Base-by-base conservation (phyloP, 2,797 vertebrate genomes). In the Diglossa cyanea region DNA sequence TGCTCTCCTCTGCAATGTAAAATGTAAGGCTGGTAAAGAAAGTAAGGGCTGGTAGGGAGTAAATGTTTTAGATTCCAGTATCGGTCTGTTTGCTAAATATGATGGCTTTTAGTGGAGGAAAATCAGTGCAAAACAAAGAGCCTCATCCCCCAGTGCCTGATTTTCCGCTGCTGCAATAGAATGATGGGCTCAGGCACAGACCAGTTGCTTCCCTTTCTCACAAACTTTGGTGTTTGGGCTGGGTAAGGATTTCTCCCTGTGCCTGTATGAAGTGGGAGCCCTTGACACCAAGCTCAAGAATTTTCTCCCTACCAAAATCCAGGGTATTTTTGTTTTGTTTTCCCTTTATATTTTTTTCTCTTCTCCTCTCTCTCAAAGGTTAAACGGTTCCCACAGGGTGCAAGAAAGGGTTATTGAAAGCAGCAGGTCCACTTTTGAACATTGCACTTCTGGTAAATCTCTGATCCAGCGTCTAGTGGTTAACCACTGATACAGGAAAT, bases 401-500 rank as follows among this genome's bases (percentile, higher is more conserved):
- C 78, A 94, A 96, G 95, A 95, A 97, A 97, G 97, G 95, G 94
- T 97, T 97, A 97, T 96, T 97, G 97, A 97, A 97, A 97, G 94
- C 95, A 97, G 93, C 84, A 95, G 92, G 94, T 94, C 90, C 90
- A 93, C 91, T 94, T 96, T 94, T 95, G 94, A 97, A 95, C 97
- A 97, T 96, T 96, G 94, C 96, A 96, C 95, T 98, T 98, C 98
- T 98, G 97, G 97, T 97, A 98, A 98, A 96, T 97, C 97, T 97
- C 95, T 97, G 97, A 97, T 98, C 97, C 97, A 96, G 96, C 96
- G 97, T 96, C 96, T 95, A 94, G 97, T 94, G 98, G 98, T 98
- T 98, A 98, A 98, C 97, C 98, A 97, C 97, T 96, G 97, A 97
- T 97, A 97, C 97, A 98, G 98, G 97, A 98, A 98, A 97, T 98